Evolutionary conservation across 2,113 vertebrate genomes (phyloP).

Genomic region (Murina feae): DNA sequence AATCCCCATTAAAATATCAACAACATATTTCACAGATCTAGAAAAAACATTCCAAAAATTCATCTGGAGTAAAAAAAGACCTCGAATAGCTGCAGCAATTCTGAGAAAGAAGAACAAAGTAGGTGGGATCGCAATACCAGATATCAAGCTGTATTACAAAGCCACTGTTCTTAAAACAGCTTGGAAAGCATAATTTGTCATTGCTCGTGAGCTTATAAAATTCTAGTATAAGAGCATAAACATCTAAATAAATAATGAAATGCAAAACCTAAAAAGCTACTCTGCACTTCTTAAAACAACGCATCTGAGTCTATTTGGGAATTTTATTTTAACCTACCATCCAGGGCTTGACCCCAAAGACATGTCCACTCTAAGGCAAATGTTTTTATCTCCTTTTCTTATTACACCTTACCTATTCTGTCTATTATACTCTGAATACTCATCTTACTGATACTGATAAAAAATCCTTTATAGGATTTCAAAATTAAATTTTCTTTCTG

Average conservation of each 20-base stretch:
- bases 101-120: no score
- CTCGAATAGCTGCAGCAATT: no score
- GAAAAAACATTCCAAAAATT: no score
- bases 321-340: background rate
- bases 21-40: no score
- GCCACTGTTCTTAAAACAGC: no score
- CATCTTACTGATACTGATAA: background rate
- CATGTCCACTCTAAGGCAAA: background rate
- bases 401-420: background rate
- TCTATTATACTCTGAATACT: background rate
- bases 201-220: background rate
- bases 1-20: no score
- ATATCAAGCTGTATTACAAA: no score
- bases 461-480: background rate
- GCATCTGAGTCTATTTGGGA: background rate
- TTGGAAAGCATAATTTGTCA: background rate
- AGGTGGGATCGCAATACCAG: no score
- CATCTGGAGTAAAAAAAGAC: no score
- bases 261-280: background rate
- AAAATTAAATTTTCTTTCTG: background rate
- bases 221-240: background rate
- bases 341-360: background rate
- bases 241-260: conserved; percentile 6
- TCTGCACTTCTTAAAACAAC: conserved; percentile 9
- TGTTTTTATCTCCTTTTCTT: background rate